Evolutionary conservation across 2,888 invertebrate genomes (phyloP), one percentile per base, ranked within the genome.

Genomic region (Cinara cedri): DNA sequence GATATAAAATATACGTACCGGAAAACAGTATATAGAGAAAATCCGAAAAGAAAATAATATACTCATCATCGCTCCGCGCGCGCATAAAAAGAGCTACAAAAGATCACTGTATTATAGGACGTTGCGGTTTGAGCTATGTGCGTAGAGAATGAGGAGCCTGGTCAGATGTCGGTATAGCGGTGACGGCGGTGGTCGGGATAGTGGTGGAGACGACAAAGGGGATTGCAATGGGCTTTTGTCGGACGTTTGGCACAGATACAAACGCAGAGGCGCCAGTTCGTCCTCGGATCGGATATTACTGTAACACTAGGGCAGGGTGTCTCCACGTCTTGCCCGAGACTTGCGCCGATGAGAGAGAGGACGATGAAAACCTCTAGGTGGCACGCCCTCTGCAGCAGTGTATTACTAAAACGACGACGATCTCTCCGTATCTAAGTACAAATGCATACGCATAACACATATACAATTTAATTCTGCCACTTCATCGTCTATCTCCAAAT

Each of bases 161-260:
- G n/a, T n/a, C n/a, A n/a, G 72, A 16, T 1, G 13, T n/a, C 10
- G 26, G 46, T 19, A 9, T 10, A 55, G 9, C 1, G 60, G 26
- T 60, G 49, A 19, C 21, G 34, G 34, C 19, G 34, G 10, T 4
- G 55, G 13, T 6, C 44, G 24, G 10, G 14, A 14, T 1, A 21
- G 65, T 10, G 21, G 19, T 9, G 46, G 26, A 8, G 51, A 34
- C 10, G 62, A 19, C 4, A 16, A 6, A 13, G 51, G 51, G 21
- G 21, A 49, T 65, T 8, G 63, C 63, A 26, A 74, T 54, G 63
- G 74, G 34, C 62, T 74, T 49, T 62, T 16, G 60, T 63, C 54
- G 65, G 74, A 74, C 74, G 74, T 74, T 74, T 74, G 74, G 74
- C 74, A 74, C 74, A 65, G 74, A 54, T 65, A 65, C 74, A 74